A percentile compares a stretch with the other conserved stretches of the same genome.
These are phyloP conservation scores for Phenganax stokvisi DNA, from an alignment of 92 coral and sea anemone genomes.

Conservation along the genomic window DNA sequence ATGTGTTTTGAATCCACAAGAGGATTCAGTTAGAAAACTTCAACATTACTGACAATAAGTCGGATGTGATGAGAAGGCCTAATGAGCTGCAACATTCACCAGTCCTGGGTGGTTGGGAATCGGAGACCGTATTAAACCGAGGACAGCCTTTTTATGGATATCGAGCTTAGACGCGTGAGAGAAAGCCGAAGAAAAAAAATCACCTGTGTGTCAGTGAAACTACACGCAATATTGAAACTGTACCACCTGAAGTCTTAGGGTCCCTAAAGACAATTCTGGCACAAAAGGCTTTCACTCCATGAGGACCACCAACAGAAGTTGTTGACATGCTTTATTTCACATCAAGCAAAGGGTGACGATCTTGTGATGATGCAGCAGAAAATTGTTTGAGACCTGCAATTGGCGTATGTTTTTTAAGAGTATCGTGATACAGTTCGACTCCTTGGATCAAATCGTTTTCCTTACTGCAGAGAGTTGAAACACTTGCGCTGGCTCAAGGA, in stretches of 20 bases:
- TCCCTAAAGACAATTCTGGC: background rate
- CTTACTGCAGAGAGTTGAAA: background rate
- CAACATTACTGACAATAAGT: conserved; percentile 8
- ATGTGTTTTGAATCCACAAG: conserved; percentile 1
- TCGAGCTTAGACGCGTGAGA: background rate
- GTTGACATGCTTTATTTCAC: background rate
- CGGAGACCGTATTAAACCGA: background rate
- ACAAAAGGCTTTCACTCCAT: background rate
- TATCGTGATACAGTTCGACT: conserved; percentile 5
- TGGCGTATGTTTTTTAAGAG: background rate
- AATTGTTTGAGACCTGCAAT: background rate
- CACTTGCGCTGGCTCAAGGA: background rate
- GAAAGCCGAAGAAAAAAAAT: conserved; percentile 4
- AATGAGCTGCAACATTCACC: background rate
- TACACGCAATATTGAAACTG: conserved; percentile 1
- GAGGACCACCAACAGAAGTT: background rate
- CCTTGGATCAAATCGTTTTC: conserved; percentile 6
- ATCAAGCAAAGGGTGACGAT: background rate
- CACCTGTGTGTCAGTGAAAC: conserved; percentile 13
- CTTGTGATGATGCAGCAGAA: background rate
- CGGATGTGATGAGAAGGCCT: conserved; percentile 2
- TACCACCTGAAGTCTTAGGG: background rate
- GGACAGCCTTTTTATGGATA: conserved; percentile 7
- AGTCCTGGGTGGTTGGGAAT: conserved; percentile 5
- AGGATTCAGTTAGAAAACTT: conserved; percentile 6